A percentile compares a stretch with the other conserved stretches of the same genome.
phyloP scores from a whole-genome alignment of 2,113 vertebrate species.

The Nannobrachium achirus region DNA sequence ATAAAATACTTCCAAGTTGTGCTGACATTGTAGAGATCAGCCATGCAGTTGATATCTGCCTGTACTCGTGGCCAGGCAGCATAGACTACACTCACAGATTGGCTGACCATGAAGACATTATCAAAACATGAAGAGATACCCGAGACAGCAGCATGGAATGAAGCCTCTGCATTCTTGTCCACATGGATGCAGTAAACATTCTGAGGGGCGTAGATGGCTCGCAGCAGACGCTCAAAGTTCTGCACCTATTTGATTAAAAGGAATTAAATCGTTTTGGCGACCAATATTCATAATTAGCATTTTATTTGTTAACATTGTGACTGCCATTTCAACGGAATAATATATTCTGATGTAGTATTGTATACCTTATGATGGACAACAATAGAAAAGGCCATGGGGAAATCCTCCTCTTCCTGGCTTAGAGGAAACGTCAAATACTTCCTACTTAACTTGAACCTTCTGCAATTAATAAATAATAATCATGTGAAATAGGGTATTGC shows the following conservation, averaged over 20 bases:
- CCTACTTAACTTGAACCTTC: slow-evolving; percentile 78
- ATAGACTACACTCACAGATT: slow-evolving; percentile 84
- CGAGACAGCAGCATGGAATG: slow-evolving; percentile 77
- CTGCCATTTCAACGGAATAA: too few species aligned
- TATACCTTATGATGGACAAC: slow-evolving; percentile 87
- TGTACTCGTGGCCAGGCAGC: slow-evolving; percentile 88
- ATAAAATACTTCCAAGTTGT: slow-evolving; percentile 89
- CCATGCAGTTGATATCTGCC: slow-evolving; percentile 94
- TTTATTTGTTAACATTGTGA: too few species aligned
- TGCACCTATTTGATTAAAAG: slow-evolving; percentile 53
- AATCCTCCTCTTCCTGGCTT: slow-evolving; percentile 85
- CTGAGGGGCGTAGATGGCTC: too few species aligned
- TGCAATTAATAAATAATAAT: too few species aligned
- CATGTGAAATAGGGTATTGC: too few species aligned
- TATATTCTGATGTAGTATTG: too few species aligned
- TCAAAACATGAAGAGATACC: slow-evolving; percentile 86
- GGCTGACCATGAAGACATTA: slow-evolving; percentile 87
- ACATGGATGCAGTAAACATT: slow-evolving; percentile 87
- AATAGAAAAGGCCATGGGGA: slow-evolving; percentile 92
- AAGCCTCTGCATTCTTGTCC: slow-evolving; percentile 80
- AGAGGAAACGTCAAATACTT: slow-evolving; percentile 85
- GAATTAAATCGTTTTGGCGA: neutral
- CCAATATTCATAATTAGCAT: too few species aligned
- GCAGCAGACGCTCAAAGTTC: slow-evolving; percentile 74
- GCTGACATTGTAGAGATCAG: slow-evolving; percentile 81